Evolutionary conservation across 2,113 vertebrate genomes (phyloP), one percentile per base, ranked within the genome.

Genomic region (Osmerus eperlanus): DNA sequence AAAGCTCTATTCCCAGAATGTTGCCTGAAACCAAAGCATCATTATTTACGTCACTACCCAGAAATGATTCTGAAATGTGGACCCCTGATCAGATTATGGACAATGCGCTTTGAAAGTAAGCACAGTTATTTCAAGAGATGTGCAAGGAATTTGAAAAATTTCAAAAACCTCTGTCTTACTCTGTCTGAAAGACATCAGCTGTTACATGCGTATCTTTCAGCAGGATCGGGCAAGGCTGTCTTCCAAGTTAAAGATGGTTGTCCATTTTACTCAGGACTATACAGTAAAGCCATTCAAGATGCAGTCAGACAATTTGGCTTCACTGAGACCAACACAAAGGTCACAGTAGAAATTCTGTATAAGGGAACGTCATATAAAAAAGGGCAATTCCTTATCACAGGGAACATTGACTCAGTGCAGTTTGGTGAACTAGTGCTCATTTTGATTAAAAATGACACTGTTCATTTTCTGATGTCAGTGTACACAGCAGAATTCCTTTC

Each of bases 171-270:
- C 15, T 84, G 80, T 21, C 9, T 71, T 5, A 83, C 71, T 55
- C 67, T 86, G 19, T 78, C 79, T 11, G 59, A 84, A n/a, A 74
- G 69, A 9, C 80, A 83, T 81, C 80, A 83, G 19, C 73, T 84
- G 72, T 63, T 65, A 61, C 78, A 82, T 23, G 74, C 73, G 4
- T 83, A 66, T 64, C 77, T 84, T 68, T 78, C 60, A 41, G 78
- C 73, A 19, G 82, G 66, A 3, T 73, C 71, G 4, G 41, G 28
- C 9, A 28, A 60, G 69, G 32, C 25, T 25, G 25, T 25, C 21
- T 67, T 83, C 59, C 75, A 78, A 70, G 71, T 77, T 28, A 78
- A 78, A 79, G 61, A 52, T 36, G 25, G 71, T 56, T 75, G 19
- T 28, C 79, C 70, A 61, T 84, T 82, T 77, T 70, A 81, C 67